phyloP scores from a whole-genome alignment of 2,113 vertebrate genomes.

The Dromas ardeola region DNA sequence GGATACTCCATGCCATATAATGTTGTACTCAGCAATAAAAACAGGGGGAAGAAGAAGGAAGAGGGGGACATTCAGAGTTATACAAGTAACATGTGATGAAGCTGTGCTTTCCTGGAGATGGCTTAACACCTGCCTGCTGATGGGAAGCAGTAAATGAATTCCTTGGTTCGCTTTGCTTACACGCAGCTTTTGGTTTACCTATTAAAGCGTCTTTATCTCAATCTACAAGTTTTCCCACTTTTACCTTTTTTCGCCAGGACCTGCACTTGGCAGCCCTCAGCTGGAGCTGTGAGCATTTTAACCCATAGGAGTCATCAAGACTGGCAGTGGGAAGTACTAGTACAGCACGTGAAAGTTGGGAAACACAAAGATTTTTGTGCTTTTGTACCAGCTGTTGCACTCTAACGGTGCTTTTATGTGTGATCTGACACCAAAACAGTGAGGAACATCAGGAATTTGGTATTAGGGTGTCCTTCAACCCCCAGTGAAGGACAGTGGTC shows the following conservation, averaged over 20 bases:
- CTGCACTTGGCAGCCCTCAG: not conserved
- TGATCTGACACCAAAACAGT: not conserved
- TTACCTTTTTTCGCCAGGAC: not conserved
- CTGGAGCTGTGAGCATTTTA: not conserved
- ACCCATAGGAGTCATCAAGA: not conserved
- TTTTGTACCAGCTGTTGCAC: not conserved
- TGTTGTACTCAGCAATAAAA: not conserved
- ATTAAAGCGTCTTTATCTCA: not conserved
- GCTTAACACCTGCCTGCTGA: not conserved
- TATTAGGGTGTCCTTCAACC: not conserved
- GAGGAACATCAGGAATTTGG: not conserved
- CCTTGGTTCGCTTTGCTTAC: not conserved
- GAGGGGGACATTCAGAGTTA: not conserved
- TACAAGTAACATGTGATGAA: rapidly evolving
- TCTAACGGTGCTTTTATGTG: not conserved
- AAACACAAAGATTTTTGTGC: not conserved
- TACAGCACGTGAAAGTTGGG: not conserved
- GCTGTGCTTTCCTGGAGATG: not conserved
- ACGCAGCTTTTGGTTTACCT: not conserved
- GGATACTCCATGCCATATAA: not conserved
- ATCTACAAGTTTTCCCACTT: not conserved
- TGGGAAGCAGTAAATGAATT: not conserved
- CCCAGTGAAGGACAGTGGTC: not conserved
- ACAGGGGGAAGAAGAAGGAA: not conserved
- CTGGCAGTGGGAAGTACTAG: not conserved